Evolutionary conservation across 1,140 invertebrate genomes (phyloP).

Genomic region (Oscheius sp.): DNA sequence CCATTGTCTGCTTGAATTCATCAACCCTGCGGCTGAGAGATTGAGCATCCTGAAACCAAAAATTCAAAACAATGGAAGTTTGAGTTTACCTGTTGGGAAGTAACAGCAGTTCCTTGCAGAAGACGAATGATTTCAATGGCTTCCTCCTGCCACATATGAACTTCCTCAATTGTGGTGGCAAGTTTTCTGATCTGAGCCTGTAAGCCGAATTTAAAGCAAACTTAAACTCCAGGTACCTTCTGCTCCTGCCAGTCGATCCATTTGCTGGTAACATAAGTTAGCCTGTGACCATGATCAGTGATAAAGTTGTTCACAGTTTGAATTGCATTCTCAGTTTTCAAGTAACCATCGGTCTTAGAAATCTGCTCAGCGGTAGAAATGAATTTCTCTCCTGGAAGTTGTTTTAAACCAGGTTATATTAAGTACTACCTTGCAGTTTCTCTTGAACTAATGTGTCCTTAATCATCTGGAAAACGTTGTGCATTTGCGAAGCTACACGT

Average conservation of each 20-base stretch:
- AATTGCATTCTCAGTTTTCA: constrained; percentile 41
- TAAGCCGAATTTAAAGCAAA: not conserved
- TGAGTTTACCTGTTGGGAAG: not conserved
- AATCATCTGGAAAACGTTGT: constrained; percentile 53
- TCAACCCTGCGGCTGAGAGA: constrained; percentile 4
- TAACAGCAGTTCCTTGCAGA: not conserved
- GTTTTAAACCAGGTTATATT: constrained; percentile 9
- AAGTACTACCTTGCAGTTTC: constrained; percentile 31
- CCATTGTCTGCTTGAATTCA: constrained; percentile 12
- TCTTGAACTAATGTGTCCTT: constrained; percentile 46
- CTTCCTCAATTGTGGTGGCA: constrained; percentile 14
- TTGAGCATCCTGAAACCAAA: constrained; percentile 6
- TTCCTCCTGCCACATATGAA: constrained; percentile 42
- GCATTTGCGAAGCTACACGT: constrained; percentile 45
- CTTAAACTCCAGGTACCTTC: constrained; percentile 14
- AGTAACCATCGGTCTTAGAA: constrained; percentile 31
- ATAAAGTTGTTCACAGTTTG: constrained; percentile 40
- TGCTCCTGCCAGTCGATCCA: constrained; percentile 47
- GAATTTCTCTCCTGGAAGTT: constrained; percentile 45
- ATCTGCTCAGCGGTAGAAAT: constrained; percentile 34
- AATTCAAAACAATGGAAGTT: no score
- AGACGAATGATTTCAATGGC: constrained; percentile 35
- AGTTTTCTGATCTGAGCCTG: constrained; percentile 19
- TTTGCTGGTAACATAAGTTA: constrained; percentile 44
- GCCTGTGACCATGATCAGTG: constrained; percentile 41